Percentiles rank a stretch among this genome's conserved stretches.
Evolutionary conservation across 2,888 invertebrate species (phyloP).

Genomic region (Corythucha ciliata): DNA sequence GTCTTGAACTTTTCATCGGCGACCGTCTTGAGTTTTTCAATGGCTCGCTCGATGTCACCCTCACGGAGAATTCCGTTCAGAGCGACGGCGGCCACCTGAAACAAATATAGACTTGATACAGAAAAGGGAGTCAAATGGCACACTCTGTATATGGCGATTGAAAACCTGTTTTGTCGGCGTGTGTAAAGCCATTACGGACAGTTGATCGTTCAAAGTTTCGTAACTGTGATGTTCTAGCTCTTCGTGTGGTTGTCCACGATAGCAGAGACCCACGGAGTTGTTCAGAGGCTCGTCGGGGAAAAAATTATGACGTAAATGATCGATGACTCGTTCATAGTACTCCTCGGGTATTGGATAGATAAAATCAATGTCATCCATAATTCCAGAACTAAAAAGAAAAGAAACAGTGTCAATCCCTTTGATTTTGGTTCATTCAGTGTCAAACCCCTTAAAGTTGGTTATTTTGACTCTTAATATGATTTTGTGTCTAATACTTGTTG

Average conservation of each 20-base stretch:
- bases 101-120: no score
- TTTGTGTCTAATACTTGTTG: no score
- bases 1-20: conserved; percentile 63
- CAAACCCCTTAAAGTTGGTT: no score
- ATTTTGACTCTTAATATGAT: no score
- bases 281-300: conserved; percentile 79
- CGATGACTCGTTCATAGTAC: conserved; percentile 54
- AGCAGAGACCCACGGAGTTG: conserved; percentile 60
- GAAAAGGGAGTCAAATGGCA: not conserved
- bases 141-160: not conserved
- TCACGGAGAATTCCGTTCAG: conserved; percentile 65
- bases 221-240: conserved; percentile 64
- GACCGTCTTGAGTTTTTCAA: conserved; percentile 56
- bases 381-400: not conserved
- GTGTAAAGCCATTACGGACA: conserved; percentile 59
- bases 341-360: conserved; percentile 43
- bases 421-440: no score
- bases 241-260: conserved; percentile 58
- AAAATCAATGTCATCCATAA: conserved; percentile 19
- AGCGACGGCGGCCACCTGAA: conserved; percentile 64
- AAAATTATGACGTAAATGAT: conserved; percentile 62
- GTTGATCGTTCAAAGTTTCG: conserved; percentile 61
- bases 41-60: conserved; percentile 60
- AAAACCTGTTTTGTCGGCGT: conserved; percentile 53
- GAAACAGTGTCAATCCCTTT: no score